These are phyloP conservation scores for Drosophila greeni DNA, from an alignment of 2,888 invertebrate species.

Conservation along the genomic window DNA sequence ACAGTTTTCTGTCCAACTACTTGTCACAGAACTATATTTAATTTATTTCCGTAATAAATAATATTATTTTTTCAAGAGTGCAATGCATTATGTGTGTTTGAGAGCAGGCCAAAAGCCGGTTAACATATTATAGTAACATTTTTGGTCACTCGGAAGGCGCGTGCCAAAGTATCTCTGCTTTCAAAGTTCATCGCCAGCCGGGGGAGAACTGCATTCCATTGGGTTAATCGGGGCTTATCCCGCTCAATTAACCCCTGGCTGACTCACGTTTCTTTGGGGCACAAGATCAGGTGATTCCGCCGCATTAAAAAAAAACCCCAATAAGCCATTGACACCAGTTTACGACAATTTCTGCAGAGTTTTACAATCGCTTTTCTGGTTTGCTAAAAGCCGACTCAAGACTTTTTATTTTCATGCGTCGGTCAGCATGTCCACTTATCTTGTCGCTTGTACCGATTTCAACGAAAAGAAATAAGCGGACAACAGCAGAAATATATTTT, in stretches of 20 bases:
- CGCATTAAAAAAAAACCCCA: slow-evolving; percentile 52
- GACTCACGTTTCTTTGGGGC: slow-evolving; percentile 38
- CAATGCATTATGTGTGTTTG: slow-evolving; percentile 1
- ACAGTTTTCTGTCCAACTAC: not conserved
- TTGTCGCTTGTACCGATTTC: slow-evolving; percentile 34
- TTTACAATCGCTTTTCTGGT: slow-evolving; percentile 17
- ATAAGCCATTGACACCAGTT: slow-evolving; percentile 59
- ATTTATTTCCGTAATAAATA: not conserved
- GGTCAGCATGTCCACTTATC: slow-evolving; percentile 47
- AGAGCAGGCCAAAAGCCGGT: slow-evolving; percentile 31
- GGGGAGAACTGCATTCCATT: slow-evolving; percentile 38
- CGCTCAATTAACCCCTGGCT: slow-evolving; percentile 27
- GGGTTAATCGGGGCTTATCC: slow-evolving; percentile 26
- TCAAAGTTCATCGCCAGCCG: slow-evolving; percentile 10
- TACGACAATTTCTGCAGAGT: slow-evolving; percentile 36
- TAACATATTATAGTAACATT: slow-evolving; percentile 22
- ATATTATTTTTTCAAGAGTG: not conserved
- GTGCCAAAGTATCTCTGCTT: slow-evolving; percentile 30
- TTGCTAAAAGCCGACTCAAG: slow-evolving; percentile 39
- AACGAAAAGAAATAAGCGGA: slow-evolving; percentile 15
- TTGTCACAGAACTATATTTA: not conserved
- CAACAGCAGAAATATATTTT: slow-evolving; percentile 17
- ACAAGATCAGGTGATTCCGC: slow-evolving; percentile 56
- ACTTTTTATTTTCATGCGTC: slow-evolving; percentile 39
- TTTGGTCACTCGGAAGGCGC: slow-evolving; percentile 30